Base-by-base conservation (phyloP, 1,140 invertebrate genomes). In the Chlorops oryzae region DNA sequence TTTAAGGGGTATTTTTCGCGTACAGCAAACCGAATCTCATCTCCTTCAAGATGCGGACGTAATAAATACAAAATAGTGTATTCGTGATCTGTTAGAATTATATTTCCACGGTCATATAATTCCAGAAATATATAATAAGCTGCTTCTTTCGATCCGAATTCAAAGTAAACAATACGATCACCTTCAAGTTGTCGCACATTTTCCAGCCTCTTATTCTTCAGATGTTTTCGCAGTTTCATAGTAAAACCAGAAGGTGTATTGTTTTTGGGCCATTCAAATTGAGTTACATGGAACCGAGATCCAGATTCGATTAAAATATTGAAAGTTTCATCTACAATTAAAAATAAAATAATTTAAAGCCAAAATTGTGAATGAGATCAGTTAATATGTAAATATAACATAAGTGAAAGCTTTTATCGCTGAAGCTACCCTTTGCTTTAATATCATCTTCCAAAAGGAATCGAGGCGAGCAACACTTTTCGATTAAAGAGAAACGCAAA, bases 251-350 rank as follows among this genome's bases (percentile, higher is more conserved):
- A 96, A 2, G 95, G 94, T 18, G 90, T 84, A 39, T 84, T 80
- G 82, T 95, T 95, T 78, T 99, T 99, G 1, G 95, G 94, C 96
- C 96, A 99, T 70, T 98, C 94, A 78, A 92, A 98, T 20, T 80
- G 85, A 15, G 97, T 99, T 43, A 84, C 86, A 72, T 99, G 96
- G 55, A 99, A 86, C 45, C 95, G 77, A 50, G 84, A 87, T 1
- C 94, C 96, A 6, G 95, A 98, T 79, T 99, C 97, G 3, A 99
- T 72, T 3, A 99, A 70, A 40, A 99, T n/a, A n/a, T n/a, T n/a
- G n/a, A n/a, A n/a, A n/a, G n/a, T n/a, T n/a, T n/a, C n/a, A n/a
- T n/a, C n/a, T n/a, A n/a, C n/a, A n/a, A n/a, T n/a, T n/a, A n/a
- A n/a, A n/a, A n/a, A n/a, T n/a, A n/a, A n/a, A n/a, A n/a, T n/a